A percentile compares a stretch with the other conserved stretches of the same genome.
phyloP scores from a whole-genome alignment of 2,113 vertebrate genomes.

The Aegithalos caudatus region DNA sequence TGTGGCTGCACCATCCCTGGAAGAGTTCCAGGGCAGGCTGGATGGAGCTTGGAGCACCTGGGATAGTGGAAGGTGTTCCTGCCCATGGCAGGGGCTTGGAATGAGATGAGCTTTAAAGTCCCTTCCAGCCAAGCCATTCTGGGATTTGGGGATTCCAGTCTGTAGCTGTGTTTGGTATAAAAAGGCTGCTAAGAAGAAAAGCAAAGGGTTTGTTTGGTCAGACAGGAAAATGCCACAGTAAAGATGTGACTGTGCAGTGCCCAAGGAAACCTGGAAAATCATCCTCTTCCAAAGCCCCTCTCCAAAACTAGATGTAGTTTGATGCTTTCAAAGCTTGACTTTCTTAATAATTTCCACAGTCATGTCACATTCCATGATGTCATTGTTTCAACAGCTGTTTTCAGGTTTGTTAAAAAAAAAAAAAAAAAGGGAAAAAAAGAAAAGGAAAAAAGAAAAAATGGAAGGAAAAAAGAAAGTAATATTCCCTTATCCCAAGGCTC shows the following conservation, averaged over 20 bases:
- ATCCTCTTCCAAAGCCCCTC: background rate
- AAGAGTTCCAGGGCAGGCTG: fast-evolving
- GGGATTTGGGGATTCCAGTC: background rate
- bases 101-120: background rate
- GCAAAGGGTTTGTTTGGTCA: background rate
- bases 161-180: background rate
- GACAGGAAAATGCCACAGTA: background rate
- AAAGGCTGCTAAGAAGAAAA: background rate
- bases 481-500: conserved; percentile 16
- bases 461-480: background rate
- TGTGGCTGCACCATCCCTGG: background rate
- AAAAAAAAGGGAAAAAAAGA: fast-evolving
- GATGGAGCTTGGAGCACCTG: background rate
- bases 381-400: conserved; percentile 80
- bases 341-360: conserved; percentile 68
- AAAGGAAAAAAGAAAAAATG: background rate
- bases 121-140: background rate
- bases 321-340: conserved; percentile 57
- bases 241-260: background rate
- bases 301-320: background rate
- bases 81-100: background rate
- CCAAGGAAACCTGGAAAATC: conserved; percentile 24
- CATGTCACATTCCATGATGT: conserved; percentile 66
- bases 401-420: conserved; percentile 24
- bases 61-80: background rate